Evolutionary conservation across 1,140 invertebrate genomes (phyloP).

Genomic region (Platyscapa corneri): DNA sequence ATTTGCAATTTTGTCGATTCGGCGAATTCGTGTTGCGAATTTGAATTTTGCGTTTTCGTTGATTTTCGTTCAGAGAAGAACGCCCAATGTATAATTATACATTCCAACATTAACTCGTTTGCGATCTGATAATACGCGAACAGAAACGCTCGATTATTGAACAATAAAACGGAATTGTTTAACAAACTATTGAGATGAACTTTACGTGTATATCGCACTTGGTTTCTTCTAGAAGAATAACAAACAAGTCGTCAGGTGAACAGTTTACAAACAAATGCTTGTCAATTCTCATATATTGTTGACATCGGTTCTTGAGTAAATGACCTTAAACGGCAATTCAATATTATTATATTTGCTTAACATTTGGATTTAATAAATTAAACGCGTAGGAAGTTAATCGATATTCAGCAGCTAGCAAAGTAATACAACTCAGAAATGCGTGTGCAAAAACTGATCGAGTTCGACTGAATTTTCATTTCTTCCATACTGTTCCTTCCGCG

Average conservation of each 20-base stretch:
- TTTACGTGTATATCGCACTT: not conserved
- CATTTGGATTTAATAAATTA: not conserved
- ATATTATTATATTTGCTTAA: conserved; percentile 11
- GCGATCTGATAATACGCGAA: not conserved
- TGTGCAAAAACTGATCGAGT: not conserved
- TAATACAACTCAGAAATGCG: not conserved
- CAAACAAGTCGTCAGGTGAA: not conserved
- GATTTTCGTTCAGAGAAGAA: not conserved
- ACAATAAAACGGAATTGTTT: not conserved
- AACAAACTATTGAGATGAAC: not conserved
- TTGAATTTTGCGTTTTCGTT: not conserved
- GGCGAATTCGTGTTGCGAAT: not conserved
- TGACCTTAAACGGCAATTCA: not conserved
- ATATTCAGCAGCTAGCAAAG: not conserved
- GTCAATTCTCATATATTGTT: not conserved
- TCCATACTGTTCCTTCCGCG: not conserved
- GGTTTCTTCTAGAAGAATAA: not conserved
- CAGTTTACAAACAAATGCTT: conserved; percentile 11
- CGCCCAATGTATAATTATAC: not conserved
- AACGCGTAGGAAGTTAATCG: not conserved
- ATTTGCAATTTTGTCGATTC: conserved; percentile 16
- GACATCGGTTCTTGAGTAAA: not conserved
- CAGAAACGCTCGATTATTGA: not conserved
- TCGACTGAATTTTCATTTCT: not conserved
- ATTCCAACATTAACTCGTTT: not conserved